Base-by-base conservation (phyloP, 2,888 invertebrate genomes). In the Micoletzkya japonica region DNA sequence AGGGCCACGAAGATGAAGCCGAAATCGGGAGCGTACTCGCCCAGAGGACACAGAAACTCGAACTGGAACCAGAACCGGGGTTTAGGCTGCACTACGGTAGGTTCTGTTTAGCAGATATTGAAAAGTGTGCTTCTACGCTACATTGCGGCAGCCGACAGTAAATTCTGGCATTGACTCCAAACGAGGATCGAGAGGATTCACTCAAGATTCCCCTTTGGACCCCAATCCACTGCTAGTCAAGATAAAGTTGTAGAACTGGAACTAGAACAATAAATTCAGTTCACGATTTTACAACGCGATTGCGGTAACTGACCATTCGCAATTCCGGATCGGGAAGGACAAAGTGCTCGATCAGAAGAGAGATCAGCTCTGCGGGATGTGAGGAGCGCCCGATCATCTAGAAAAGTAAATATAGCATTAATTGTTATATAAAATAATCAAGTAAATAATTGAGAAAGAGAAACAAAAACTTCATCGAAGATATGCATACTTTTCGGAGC, bases 401-500 rank as follows among this genome's bases (percentile, higher is more conserved):
- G 7, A 26, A 66, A 36, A 6, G 20, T 30, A 7, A 17, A 58
- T 32, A 32, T n/a, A 4, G 4, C n/a, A 58, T 50, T 32, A 1
- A 0, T 44, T 17, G 14, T 7, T 10, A 39, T 39, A 20, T 6
- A n/a, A 39, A 17, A 39, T 1, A 32, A n/a, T n/a, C 44, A 44
- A 44, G 10, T 10, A 20, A 44, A 10, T 44, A 10, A 44, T 44
- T 44, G 20, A 44, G 20, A 44, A 20, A 44, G 10, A 44, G 44
- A 44, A 44, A 14, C 20, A 44, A 44, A 20, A 44, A 44, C 10
- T 14, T 14, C 44, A 44, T n/a, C n/a, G n/a, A n/a, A n/a, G n/a
- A n/a, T n/a, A n/a, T 20, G 4, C n/a, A n/a, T n/a, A 76, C 76
- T 56, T 74, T 76, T 61, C 73, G 70, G 36, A 79, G 54, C 77